Percentiles rank a stretch among this genome's conserved stretches.
These are phyloP conservation scores for Argyrosomus japonicus DNA, from an alignment of 2,113 vertebrate genomes.

Conservation along the genomic window DNA sequence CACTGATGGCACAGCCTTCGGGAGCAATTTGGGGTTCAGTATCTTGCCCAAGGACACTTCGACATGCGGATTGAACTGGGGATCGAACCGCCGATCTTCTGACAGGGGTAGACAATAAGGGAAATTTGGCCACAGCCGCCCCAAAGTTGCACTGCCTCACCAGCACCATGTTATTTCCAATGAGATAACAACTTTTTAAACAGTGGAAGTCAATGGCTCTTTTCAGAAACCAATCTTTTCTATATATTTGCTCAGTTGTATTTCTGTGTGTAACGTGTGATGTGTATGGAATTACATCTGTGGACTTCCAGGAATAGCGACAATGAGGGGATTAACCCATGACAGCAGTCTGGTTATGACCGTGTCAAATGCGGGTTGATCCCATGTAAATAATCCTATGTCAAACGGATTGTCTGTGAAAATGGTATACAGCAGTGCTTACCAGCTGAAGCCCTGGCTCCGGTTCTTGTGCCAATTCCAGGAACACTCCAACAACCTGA, in stretches of 20 bases:
- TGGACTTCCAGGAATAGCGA: not conserved
- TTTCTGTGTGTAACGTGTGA: not conserved
- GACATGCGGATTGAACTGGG: too few species aligned
- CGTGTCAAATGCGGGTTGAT: constrained; percentile 35
- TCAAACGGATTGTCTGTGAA: constrained; percentile 19
- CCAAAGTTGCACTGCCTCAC: too few species aligned
- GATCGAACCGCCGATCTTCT: too few species aligned
- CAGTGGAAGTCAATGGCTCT: not conserved
- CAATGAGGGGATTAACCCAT: constrained; percentile 43
- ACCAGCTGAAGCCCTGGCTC: not conserved
- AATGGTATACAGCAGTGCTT: constrained; percentile 5
- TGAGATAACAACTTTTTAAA: not conserved
- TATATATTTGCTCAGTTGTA: not conserved
- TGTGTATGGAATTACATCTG: constrained; percentile 21
- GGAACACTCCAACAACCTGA: too few species aligned
- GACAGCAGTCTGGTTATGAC: constrained; percentile 26
- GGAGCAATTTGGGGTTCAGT: too few species aligned
- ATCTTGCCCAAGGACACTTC: too few species aligned
- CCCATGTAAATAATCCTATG: constrained; percentile 28
- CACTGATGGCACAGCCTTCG: too few species aligned
- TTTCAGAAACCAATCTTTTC: not conserved
- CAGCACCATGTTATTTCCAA: not conserved
- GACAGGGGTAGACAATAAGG: too few species aligned
- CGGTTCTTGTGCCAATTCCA: too few species aligned
- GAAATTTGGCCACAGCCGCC: too few species aligned